phyloP scores from a whole-genome alignment of 2,113 vertebrate genomes.

The Etheostoma spectabile region DNA sequence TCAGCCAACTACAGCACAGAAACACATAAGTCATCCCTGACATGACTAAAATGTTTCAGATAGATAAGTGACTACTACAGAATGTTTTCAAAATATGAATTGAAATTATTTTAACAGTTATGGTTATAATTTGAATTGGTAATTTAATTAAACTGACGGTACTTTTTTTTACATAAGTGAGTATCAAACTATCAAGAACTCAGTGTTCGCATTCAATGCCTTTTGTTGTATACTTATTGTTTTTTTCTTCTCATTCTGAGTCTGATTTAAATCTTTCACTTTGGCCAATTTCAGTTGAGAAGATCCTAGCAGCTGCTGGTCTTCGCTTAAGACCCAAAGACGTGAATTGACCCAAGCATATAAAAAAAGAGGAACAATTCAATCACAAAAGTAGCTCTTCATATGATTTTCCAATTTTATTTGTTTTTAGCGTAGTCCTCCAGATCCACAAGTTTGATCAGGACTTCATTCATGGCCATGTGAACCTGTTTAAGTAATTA shows the following conservation, averaged over 20 bases:
- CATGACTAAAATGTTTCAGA: not conserved
- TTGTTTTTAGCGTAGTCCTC: conserved; percentile 12
- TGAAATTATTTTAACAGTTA: not conserved
- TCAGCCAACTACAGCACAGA: conserved; percentile 25
- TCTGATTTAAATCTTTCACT: not conserved
- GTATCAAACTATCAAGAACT: not conserved
- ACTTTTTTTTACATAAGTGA: not conserved
- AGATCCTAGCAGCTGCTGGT: not conserved
- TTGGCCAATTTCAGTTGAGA: not conserved
- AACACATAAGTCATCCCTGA: not conserved
- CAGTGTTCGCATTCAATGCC: not conserved
- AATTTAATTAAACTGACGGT: too few species aligned
- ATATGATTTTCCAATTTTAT: not conserved
- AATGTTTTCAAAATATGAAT: not conserved
- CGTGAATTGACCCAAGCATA: not conserved
- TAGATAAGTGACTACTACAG: not conserved
- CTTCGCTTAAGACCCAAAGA: not conserved
- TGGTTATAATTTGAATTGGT: not conserved
- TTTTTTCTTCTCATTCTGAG: not conserved
- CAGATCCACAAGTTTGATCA: conserved; percentile 25
- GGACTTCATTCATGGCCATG: conserved; percentile 3
- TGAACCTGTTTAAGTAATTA: conserved; percentile 60
- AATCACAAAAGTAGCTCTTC: not conserved
- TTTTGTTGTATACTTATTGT: not conserved
- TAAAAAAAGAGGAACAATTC: not conserved